A percentile compares a stretch with the other conserved stretches of the same genome.
Evolutionary conservation across 2,888 invertebrate genomes (phyloP).

Genomic region (Anorthoa munda): DNA sequence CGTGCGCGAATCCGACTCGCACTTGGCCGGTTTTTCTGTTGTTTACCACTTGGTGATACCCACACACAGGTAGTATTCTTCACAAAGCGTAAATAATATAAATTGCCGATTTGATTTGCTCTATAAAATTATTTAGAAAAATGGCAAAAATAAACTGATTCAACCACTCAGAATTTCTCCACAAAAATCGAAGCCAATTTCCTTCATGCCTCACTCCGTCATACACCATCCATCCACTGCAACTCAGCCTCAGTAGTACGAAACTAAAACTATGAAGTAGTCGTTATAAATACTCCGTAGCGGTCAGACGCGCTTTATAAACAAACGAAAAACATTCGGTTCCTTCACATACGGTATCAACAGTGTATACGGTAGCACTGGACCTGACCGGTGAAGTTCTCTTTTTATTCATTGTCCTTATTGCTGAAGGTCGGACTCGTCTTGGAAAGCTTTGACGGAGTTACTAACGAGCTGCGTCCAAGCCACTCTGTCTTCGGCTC

Average conservation of each 20-base stretch:
- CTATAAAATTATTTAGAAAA: not conserved
- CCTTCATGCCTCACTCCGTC: constrained; percentile 40
- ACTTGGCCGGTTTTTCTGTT: too few species aligned
- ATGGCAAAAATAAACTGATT: not conserved
- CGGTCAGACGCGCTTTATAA: constrained; percentile 70
- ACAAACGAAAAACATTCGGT: constrained; percentile 32
- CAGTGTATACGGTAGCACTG: not conserved
- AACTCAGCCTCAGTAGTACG: constrained; percentile 65
- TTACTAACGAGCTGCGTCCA: too few species aligned
- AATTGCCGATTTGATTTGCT: not conserved
- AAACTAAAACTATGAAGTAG: constrained; percentile 80
- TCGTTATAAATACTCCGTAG: constrained; percentile 81
- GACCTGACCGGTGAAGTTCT: not conserved
- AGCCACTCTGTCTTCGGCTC: too few species aligned
- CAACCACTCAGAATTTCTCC: not conserved
- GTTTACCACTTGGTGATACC: too few species aligned
- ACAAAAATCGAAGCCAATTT: not conserved
- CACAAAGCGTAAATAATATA: too few species aligned
- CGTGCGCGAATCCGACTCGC: too few species aligned
- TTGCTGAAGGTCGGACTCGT: too few species aligned
- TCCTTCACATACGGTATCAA: constrained; percentile 3
- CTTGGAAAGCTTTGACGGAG: too few species aligned
- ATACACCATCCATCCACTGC: constrained; percentile 43
- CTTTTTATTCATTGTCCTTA: too few species aligned
- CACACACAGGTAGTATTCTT: too few species aligned